phyloP scores from a whole-genome alignment of 1,140 invertebrate genomes.

The Micrasema minimum region DNA sequence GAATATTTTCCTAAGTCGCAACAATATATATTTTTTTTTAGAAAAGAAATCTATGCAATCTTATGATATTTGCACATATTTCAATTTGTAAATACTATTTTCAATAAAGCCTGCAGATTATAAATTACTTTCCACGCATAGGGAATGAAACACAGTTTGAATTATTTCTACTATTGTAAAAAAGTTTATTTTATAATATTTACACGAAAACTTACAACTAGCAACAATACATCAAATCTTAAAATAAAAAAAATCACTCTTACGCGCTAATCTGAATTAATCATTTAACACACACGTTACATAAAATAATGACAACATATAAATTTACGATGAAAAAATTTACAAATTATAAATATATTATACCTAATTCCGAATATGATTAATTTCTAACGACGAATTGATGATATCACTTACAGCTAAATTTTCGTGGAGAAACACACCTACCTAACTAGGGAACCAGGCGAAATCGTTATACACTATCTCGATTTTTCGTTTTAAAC shows the following conservation, averaged over 20 bases:
- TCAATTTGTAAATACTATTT: no score
- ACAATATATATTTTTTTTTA: no score
- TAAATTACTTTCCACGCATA: constrained; percentile 80
- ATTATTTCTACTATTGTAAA: constrained; percentile 33
- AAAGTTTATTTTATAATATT: constrained; percentile 30
- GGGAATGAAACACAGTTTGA: neutral
- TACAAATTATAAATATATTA: constrained; percentile 25
- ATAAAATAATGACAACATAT: constrained; percentile 10
- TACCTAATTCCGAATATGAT: constrained; percentile 28
- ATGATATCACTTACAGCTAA: constrained; percentile 26
- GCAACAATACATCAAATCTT: constrained; percentile 28
- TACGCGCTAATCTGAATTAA: constrained; percentile 10
- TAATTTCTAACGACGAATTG: constrained; percentile 18
- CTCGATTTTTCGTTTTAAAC: neutral
- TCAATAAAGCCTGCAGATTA: no score
- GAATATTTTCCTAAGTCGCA: no score
- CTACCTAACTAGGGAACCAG: constrained; percentile 1
- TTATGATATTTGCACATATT: no score
- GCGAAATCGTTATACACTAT: constrained; percentile 17
- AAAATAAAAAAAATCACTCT: constrained; percentile 21
- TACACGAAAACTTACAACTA: constrained; percentile 39
- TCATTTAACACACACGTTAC: constrained; percentile 6
- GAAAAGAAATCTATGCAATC: no score
- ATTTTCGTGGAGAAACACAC: constrained; percentile 14
- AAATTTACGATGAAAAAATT: constrained; percentile 30